Percentiles rank a stretch among this genome's conserved stretches.
Evolutionary conservation across 1,140 invertebrate species (phyloP).

Genomic region (Homarus americanus): DNA sequence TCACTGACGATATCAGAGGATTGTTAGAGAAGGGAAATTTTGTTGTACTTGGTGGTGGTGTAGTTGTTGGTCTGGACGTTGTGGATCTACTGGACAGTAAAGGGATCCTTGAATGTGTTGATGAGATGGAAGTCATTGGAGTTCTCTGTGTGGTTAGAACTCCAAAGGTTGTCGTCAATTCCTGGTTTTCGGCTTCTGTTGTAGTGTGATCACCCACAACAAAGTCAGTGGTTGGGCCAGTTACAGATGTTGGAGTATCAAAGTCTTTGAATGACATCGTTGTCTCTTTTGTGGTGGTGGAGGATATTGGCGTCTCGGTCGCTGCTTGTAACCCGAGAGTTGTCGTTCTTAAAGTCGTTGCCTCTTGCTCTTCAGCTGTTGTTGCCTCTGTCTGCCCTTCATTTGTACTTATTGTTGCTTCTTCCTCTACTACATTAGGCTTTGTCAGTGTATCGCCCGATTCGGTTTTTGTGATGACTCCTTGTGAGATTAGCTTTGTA

Average conservation of each 20-base stretch:
- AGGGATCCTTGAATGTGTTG: neutral
- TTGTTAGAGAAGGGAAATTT: slow-evolving; percentile 9
- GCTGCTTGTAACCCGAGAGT: neutral
- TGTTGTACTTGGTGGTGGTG: neutral
- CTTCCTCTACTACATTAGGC: neutral
- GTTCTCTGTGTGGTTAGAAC: neutral
- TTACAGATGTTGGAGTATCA: neutral
- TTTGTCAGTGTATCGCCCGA: too few species aligned
- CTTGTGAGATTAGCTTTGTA: slow-evolving; percentile 30
- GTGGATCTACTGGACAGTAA: neutral
- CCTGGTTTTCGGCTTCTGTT: neutral
- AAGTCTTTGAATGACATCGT: neutral
- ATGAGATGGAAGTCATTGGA: neutral
- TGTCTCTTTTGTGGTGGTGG: neutral
- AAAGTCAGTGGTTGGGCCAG: neutral
- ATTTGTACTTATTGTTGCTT: neutral
- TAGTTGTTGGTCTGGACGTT: too few species aligned
- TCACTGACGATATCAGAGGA: slow-evolving; percentile 19
- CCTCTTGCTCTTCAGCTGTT: too few species aligned
- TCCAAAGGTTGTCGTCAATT: neutral
- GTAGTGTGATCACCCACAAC: neutral
- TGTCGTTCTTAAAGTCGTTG: neutral
- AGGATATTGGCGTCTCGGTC: neutral
- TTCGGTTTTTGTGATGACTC: slow-evolving; percentile 31
- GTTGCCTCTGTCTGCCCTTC: too few species aligned